phyloP scores from a whole-genome alignment of 2,888 invertebrate genomes.

The Ochlodes sylvanus region DNA sequence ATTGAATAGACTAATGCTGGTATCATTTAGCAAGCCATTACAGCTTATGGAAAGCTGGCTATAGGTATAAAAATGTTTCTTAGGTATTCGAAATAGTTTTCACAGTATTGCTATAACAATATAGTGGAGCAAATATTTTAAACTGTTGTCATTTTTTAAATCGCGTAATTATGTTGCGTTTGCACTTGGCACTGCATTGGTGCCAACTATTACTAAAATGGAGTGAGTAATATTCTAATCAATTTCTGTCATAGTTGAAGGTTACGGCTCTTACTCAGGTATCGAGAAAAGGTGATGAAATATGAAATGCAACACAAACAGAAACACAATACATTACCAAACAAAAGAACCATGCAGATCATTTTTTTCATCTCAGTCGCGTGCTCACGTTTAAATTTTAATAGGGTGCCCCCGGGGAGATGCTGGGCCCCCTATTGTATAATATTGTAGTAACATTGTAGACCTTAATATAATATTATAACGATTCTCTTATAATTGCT shows the following conservation, averaged over 20 bases:
- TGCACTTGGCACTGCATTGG: too few species aligned
- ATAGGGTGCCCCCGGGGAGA: constrained; percentile 38
- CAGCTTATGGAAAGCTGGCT: too few species aligned
- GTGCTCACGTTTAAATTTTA: constrained; percentile 44
- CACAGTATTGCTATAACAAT: background rate
- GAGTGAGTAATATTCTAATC: background rate
- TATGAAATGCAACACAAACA: constrained; percentile 54
- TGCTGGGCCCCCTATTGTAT: constrained; percentile 36
- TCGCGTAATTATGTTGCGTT: too few species aligned
- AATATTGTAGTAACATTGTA: constrained; percentile 11
- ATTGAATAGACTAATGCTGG: too few species aligned
- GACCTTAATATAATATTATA: constrained; percentile 11
- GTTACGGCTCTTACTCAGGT: background rate
- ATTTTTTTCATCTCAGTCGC: constrained; percentile 53
- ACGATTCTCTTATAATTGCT: background rate
- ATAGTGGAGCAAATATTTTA: background rate
- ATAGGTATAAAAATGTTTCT: too few species aligned
- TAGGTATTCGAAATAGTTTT: too few species aligned
- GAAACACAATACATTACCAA: constrained; percentile 35
- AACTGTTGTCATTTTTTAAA: background rate
- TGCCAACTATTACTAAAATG: background rate
- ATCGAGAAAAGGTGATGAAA: constrained; percentile 55
- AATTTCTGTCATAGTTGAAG: constrained; percentile 3
- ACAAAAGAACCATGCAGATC: constrained; percentile 37
- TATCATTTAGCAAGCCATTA: too few species aligned